These are phyloP conservation scores for Chesias legatella DNA, from an alignment of 2,888 invertebrate species.

Conservation along the genomic window DNA sequence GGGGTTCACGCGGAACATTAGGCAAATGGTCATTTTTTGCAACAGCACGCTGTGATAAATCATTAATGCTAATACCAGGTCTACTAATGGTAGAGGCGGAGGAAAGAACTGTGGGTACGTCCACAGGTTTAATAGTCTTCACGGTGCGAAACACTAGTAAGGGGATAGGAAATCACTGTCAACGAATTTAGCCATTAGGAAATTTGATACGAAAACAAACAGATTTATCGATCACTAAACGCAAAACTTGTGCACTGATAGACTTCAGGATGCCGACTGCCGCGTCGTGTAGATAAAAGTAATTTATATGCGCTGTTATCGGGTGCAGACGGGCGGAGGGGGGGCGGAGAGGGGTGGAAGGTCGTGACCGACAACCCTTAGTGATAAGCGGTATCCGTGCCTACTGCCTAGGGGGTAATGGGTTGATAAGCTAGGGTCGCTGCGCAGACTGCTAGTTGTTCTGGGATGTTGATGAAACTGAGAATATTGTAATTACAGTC, in stretches of 20 bases:
- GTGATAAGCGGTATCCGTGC: slow-evolving; percentile 62
- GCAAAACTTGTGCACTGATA: slow-evolving; percentile 36
- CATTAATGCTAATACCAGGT: slow-evolving; percentile 66
- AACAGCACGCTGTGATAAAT: slow-evolving; percentile 59
- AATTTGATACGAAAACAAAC: slow-evolving; percentile 23
- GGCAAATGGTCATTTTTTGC: slow-evolving; percentile 75
- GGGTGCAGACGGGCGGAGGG: slow-evolving; percentile 46
- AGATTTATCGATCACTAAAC: slow-evolving; percentile 1
- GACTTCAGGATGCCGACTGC: slow-evolving; percentile 39
- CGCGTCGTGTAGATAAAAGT: slow-evolving; percentile 38
- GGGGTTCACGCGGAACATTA: slow-evolving; percentile 81
- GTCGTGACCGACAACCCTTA: slow-evolving; percentile 53
- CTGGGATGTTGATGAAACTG: not conserved
- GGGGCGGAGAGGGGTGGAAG: slow-evolving; percentile 51
- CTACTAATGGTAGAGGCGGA: slow-evolving; percentile 47
- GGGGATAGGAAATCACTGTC: slow-evolving; percentile 71
- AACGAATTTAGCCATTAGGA: slow-evolving; percentile 72
- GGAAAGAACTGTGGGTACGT: slow-evolving; percentile 25
- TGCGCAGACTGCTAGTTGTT: slow-evolving; percentile 12
- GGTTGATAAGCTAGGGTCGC: slow-evolving; percentile 45
- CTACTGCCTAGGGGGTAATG: slow-evolving; percentile 72
- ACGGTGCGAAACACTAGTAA: slow-evolving; percentile 42
- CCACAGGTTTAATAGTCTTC: slow-evolving; percentile 22
- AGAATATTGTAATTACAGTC: no score
- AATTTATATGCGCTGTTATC: slow-evolving; percentile 69